Evolutionary conservation across 2,888 invertebrate genomes (phyloP), one percentile per base, ranked within the genome.

Genomic region (Branchipolynoe longqiensis): DNA sequence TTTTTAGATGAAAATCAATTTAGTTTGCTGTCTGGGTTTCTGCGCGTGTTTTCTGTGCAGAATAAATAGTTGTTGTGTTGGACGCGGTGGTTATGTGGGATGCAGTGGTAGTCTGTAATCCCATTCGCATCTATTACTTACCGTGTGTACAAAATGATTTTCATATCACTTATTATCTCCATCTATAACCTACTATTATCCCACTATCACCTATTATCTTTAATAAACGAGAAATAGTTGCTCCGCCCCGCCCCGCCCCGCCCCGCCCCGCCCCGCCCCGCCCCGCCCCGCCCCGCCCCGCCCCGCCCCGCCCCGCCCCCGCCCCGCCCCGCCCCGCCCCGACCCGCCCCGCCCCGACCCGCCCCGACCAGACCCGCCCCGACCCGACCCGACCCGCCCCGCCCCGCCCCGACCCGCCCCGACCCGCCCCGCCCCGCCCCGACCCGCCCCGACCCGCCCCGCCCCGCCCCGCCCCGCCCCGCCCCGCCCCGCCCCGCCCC

Each of bases 401-500:
- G 48, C 48, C 48, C 48, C 48, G 48, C 48, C 48, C 48, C 48
- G 48, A 8, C 48, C 48, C 48, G 48, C 48, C 48, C 48, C 48
- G 48, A 8, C 48, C 48, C 48, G 48, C 48, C 48, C 48, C 48
- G 48, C 48, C 48, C 48, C 48, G 48, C 48, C 48, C 48, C 48
- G 48, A 8, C 48, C 48, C 48, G 36, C 25, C 41, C 28, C 38
- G 40, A 12, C 64, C 69, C 64, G 31, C 84, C 31, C 28, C 64
- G 69, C 25, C 41, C 82, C 22, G 48, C 48, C 31, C 74, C 36
- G 25, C 28, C 8, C 69, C 40, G 48, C 69, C 0, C 40, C 85
- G 40, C 81, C n/a, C 25, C 58, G 33, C 82, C 38, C 36, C 54
- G 48, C 48, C 48, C 48, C 48, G 48, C 48, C 48, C 48, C 48